Evolutionary conservation across 2,797 vertebrate species (phyloP), one percentile per base, ranked within the genome.

Genomic region (Spinus pinus): DNA sequence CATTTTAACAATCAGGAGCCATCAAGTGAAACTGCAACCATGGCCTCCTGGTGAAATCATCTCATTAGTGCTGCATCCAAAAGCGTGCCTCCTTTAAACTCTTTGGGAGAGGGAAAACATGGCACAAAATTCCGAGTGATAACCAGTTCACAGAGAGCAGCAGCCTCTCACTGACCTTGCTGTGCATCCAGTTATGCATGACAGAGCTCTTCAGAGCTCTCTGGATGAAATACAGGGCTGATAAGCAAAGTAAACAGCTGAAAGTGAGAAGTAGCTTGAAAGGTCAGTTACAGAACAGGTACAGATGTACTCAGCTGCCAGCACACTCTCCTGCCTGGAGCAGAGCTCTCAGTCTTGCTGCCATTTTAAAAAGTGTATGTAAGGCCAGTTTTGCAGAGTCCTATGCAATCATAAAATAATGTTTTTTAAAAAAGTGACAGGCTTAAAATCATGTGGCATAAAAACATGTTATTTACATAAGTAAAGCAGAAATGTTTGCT

Each of bases 211-310:
- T 46, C 53, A 60, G 77, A 49, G 39, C 12, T 22, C 1, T 46
- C 19, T 4, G 17, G 81, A 24, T 64, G 64, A 64, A 92, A 57
- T 57, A 72, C 74, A 69, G 80, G 53, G 10, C 75, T 67, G 94
- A 96, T 95, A 97, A 95, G 62, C 37, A 80, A 57, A 92, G 61
- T 4, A 93, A 96, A 94, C 57, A 78, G 21, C 60, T 6, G 83
- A 64, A 93, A 94, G 95, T 88, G 95, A 89, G 94, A 96, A 97
- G 72, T 42, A 35, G 71, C n/a, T 62, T 3, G 20, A 60, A 66
- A 93, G 88, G 90, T 93, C 84, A 86, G 44, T 24, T 3, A 2
- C 7, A n/a, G 46, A 22, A 12, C n/a, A 54, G 81, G 60, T 51
- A 56, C 64, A 20, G 57, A 67, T 4, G 46, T 46, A 25, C 24